Base-by-base conservation (phyloP, 2,888 invertebrate genomes). In the Lissocephala sabroskyi region DNA sequence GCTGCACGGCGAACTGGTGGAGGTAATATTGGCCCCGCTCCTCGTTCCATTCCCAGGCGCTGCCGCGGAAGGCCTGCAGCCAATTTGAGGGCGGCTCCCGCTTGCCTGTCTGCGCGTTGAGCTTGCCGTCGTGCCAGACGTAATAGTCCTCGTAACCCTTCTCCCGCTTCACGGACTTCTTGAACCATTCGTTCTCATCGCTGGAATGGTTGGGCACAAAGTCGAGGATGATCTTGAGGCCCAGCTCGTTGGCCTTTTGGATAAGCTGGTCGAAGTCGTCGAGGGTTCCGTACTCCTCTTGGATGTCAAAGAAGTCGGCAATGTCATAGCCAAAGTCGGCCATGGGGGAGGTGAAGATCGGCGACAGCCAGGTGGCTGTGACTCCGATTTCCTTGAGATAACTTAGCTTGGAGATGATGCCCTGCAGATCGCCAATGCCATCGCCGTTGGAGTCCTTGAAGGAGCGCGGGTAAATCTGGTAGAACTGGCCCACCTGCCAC, bases 401-500 rank as follows among this genome's bases (percentile, higher is more conserved):
- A n/a, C 88, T 87, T 18, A 90, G 73, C 51, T 87, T 87, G n/a
- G 87, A 85, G 4, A 86, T 86, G 36, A 91, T 87, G 18, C 90
- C 90, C 88, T 87, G 87, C 29, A 96, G 84, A 82, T 97, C 96
- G 0, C 96, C 96, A 32, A 92, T 86, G 17, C 96, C 96, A 81
- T 95, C 92, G 0, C 89, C 91, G 80, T 94, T 85, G 26, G 90
- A 89, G 81, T 97, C 97, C 79, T 90, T 90, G 83, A 94, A 96
- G 0, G 95, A 93, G 53, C 92, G 87, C 0, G 94, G 92, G 80
- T 94, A 93, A 52, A 95, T 90, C 84, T 96, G 94, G 84, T 97
- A 97, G 45, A 95, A 88, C 7, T 90, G 87, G 28, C 90, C 89
- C 49, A 89, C 90, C 80, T 93, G 88, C 92, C 94, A 96, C 97